phyloP scores from a whole-genome alignment of 2,113 vertebrate species.

The Epinephelus fuscoguttatus region DNA sequence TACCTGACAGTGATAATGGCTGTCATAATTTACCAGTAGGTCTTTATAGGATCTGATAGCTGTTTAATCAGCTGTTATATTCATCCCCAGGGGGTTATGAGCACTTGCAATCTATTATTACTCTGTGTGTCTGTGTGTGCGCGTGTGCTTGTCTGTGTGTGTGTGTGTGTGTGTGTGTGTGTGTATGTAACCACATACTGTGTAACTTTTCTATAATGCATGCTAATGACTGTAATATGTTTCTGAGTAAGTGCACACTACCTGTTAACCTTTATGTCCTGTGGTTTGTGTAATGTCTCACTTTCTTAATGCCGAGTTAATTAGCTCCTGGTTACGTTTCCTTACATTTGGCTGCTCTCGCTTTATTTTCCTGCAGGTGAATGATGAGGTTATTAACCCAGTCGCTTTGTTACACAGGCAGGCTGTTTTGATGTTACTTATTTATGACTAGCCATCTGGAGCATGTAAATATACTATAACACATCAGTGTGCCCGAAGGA shows the following conservation, averaged over 20 bases:
- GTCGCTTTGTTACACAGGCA: not conserved
- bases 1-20: slow-evolving; percentile 48
- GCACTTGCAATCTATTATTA: slow-evolving; percentile 37
- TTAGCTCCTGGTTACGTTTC: slow-evolving; percentile 26
- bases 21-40: slow-evolving; percentile 48
- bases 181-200: not conserved
- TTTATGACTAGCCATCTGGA: slow-evolving; percentile 35
- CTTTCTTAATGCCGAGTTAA: not conserved
- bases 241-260: slow-evolving; percentile 1
- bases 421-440: slow-evolving; percentile 38
- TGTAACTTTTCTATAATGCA: not conserved
- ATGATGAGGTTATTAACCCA: slow-evolving; percentile 44
- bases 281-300: not conserved
- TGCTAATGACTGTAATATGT: slow-evolving; percentile 9
- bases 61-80: slow-evolving; percentile 64
- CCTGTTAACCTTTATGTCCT: slow-evolving; percentile 14
- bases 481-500: not conserved
- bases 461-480: slow-evolving; percentile 16
- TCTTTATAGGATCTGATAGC: slow-evolving; percentile 51
- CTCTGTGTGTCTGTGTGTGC: not conserved
- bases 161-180: not conserved
- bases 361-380: slow-evolving; percentile 11
- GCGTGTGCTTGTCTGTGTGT: too few relatives aligned
- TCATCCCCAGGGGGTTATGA: slow-evolving; percentile 38
- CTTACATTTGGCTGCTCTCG: not conserved